phyloP scores from a whole-genome alignment of 2,113 vertebrate species.

The Patagioenas fasciata region DNA sequence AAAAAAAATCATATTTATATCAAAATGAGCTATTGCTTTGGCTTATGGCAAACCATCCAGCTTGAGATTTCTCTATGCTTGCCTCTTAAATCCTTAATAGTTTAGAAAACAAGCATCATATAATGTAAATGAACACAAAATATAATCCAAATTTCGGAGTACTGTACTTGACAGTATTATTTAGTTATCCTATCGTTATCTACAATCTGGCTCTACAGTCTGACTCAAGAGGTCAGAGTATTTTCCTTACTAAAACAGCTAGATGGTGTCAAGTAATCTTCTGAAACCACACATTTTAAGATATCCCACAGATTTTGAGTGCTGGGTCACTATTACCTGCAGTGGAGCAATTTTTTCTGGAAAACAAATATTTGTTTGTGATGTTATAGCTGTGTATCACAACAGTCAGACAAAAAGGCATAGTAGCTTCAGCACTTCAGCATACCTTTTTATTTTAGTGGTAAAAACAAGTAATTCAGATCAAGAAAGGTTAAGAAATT shows the following conservation, averaged over 20 bases:
- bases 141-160: background rate
- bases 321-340: background rate
- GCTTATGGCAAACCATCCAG: background rate
- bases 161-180: background rate
- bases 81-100: background rate
- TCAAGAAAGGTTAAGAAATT: background rate
- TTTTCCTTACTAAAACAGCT: background rate
- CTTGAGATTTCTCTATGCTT: background rate
- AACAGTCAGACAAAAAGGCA: background rate
- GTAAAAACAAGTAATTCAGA: background rate
- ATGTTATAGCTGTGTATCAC: background rate
- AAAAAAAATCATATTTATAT: background rate
- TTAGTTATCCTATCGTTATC: background rate
- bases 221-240: background rate
- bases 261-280: background rate
- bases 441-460: background rate
- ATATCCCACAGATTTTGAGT: background rate
- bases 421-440: background rate
- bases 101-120: background rate
- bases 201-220: background rate
- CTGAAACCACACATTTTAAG: background rate
- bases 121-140: background rate
- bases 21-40: background rate
- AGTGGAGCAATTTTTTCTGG: background rate
- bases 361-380: background rate